phyloP scores from a whole-genome alignment of 2,888 invertebrate species.

The Synergus laeviventris region DNA sequence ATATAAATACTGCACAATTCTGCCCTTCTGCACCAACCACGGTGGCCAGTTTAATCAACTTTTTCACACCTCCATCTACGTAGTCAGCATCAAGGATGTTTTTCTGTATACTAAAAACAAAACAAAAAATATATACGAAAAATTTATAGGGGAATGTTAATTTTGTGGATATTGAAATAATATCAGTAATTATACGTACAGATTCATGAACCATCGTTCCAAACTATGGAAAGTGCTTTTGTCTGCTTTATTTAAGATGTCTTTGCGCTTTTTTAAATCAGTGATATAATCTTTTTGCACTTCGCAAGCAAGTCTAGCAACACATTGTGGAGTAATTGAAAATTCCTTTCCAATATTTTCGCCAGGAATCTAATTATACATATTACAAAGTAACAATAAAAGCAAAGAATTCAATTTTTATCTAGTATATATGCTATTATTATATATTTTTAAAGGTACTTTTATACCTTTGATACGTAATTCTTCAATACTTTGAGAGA shows the following conservation, averaged over 20 bases:
- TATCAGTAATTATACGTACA: conserved; percentile 60
- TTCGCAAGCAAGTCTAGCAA: conserved; percentile 71
- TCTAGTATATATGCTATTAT: neutral
- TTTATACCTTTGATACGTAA: conserved; percentile 61
- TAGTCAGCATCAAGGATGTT: conserved; percentile 63
- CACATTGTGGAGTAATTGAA: conserved; percentile 66
- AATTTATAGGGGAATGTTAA: neutral
- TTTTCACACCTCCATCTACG: conserved; percentile 61
- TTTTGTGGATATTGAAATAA: conserved; percentile 7
- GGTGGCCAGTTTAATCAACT: conserved; percentile 65
- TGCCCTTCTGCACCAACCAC: conserved; percentile 58
- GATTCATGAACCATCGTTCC: conserved; percentile 62
- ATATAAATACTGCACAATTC: conserved; percentile 51
- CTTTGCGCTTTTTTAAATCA: conserved; percentile 58
- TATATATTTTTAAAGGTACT: neutral
- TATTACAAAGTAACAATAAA: neutral
- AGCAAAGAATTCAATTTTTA: neutral
- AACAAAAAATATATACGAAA: neutral
- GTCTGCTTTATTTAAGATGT: conserved; percentile 50
- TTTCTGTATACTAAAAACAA: conserved; percentile 65
- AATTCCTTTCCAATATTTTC: conserved; percentile 51
- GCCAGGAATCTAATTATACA: conserved; percentile 44
- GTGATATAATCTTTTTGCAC: conserved; percentile 68
- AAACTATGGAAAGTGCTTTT: conserved; percentile 56
- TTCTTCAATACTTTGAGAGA: conserved; percentile 59